Evolutionary conservation across 2,888 invertebrate species (phyloP).

Genomic region (Adelphocoris suturalis): DNA sequence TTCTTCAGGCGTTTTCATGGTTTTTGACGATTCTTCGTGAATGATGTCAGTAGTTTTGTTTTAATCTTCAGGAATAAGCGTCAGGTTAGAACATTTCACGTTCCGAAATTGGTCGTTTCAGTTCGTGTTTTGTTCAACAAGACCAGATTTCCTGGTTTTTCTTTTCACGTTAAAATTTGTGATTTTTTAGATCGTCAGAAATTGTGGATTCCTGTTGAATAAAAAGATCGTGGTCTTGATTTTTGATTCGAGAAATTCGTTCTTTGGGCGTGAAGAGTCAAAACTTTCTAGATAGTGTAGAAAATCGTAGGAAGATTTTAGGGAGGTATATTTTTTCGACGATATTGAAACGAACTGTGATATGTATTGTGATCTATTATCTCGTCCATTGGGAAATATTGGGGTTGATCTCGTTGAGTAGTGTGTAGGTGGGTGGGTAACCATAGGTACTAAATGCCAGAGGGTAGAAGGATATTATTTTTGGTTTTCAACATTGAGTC

Average conservation of each 20-base stretch:
- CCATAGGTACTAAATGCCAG: too few species aligned
- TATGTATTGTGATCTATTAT: background rate
- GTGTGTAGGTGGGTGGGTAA: too few species aligned
- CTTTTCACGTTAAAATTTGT: background rate
- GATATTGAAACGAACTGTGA: background rate
- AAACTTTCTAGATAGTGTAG: too few species aligned
- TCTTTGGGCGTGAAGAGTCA: background rate
- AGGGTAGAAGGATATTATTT: background rate
- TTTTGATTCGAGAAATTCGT: background rate
- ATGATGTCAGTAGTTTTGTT: background rate
- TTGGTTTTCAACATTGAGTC: background rate
- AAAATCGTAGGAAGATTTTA: too few species aligned
- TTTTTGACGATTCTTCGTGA: background rate
- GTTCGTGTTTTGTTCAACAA: conserved; percentile 2
- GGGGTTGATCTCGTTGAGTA: background rate
- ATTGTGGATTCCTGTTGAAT: background rate
- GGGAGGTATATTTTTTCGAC: background rate
- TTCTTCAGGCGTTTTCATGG: background rate
- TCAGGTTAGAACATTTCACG: conserved; percentile 40
- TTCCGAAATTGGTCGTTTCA: conserved; percentile 58
- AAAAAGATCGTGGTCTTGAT: background rate
- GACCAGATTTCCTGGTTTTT: background rate
- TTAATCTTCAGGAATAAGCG: background rate
- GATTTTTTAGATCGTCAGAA: background rate
- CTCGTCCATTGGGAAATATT: background rate